Evolutionary conservation across 2,113 vertebrate genomes (phyloP).

Genomic region (Pelobates fuscus): DNA sequence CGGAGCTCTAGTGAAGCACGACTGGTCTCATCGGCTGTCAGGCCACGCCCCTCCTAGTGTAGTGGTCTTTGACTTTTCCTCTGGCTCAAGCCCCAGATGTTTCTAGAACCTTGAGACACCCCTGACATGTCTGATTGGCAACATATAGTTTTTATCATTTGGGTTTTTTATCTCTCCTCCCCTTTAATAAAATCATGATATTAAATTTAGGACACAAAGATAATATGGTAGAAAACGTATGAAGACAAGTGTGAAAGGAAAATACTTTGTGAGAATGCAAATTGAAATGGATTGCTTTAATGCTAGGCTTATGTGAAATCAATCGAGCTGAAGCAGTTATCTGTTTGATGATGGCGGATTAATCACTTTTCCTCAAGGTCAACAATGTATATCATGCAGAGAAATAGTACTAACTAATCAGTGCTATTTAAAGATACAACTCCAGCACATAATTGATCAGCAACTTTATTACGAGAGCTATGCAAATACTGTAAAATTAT

Average conservation of each 20-base stretch:
- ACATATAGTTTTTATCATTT: too few relatives aligned
- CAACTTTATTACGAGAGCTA: too few relatives aligned
- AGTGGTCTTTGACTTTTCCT: too few relatives aligned
- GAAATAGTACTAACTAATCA: background rate
- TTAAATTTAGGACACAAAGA: background rate
- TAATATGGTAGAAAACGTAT: background rate
- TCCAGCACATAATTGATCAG: background rate
- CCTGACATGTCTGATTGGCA: too few relatives aligned
- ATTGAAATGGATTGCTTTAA: slow-evolving; percentile 11
- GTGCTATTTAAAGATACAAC: background rate
- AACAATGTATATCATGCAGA: background rate
- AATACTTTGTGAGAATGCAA: background rate
- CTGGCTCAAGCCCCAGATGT: too few relatives aligned
- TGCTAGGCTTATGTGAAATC: background rate
- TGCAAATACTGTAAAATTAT: too few relatives aligned
- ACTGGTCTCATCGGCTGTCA: too few relatives aligned
- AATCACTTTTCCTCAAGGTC: background rate
- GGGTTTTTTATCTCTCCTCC: too few relatives aligned
- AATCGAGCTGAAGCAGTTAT: slow-evolving; percentile 1
- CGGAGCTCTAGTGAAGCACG: too few relatives aligned
- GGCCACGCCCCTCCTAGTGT: too few relatives aligned
- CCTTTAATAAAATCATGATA: too few relatives aligned
- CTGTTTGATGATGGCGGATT: background rate
- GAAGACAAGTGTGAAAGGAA: background rate
- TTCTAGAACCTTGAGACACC: too few relatives aligned